Evolutionary conservation across 2,797 vertebrate species (phyloP).

Genomic region (Danionella dracula): DNA sequence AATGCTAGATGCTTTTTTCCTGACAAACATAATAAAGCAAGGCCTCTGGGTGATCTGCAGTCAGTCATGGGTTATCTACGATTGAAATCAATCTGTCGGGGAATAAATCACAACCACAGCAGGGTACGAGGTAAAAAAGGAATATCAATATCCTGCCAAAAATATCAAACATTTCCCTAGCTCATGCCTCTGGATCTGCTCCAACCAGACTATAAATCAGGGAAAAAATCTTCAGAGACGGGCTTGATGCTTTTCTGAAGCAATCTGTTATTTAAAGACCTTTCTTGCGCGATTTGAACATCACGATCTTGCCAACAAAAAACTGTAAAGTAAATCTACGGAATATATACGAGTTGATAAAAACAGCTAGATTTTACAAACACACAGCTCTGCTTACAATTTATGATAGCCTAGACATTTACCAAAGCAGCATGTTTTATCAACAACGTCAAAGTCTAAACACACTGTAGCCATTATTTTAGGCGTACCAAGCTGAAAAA

Average conservation of each 20-base stretch:
- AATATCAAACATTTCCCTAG: not conserved
- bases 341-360: not conserved
- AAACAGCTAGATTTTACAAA: too few species aligned
- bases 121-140: not conserved
- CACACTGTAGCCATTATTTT: not conserved
- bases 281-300: not conserved
- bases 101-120: constrained; percentile 8
- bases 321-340: not conserved
- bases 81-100: constrained; percentile 10
- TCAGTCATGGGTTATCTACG: constrained; percentile 7
- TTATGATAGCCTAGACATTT: not conserved
- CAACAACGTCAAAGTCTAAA: not conserved
- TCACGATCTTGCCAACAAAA: not conserved
- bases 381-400: not conserved
- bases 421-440: not conserved
- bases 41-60: not conserved
- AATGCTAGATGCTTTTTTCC: too few species aligned
- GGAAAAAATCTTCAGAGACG: not conserved
- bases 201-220: not conserved
- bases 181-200: not conserved
- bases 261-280: not conserved
- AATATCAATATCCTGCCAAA: constrained; percentile 8
- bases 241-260: not conserved
- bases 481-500: not conserved
- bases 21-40: too few species aligned